These are phyloP conservation scores for Parauchenoglanis ngamensis DNA, from an alignment of 2,797 vertebrate species.

Conservation along the genomic window DNA sequence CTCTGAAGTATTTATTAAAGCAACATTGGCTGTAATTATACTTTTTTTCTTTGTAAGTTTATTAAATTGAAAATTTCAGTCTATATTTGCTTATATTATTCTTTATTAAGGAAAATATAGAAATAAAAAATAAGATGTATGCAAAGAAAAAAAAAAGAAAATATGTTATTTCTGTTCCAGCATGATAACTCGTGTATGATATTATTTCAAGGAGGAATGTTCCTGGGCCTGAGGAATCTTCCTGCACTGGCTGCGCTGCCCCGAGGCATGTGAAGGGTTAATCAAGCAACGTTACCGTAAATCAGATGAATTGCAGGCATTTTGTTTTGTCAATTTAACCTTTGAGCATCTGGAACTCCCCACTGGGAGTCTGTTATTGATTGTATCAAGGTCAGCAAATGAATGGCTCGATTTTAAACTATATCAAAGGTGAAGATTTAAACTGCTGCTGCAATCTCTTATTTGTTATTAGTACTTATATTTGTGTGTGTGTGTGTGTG, in stretches of 20 bases:
- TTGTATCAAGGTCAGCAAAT: background rate
- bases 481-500: no score
- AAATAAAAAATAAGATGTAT: background rate
- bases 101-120: no score
- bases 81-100: background rate
- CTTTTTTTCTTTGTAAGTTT: background rate
- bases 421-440: background rate
- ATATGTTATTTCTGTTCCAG: background rate
- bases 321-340: conserved; percentile 44
- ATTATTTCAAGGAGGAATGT: background rate
- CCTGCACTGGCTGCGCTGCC: background rate
- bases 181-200: background rate
- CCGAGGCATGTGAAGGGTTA: background rate
- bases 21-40: background rate
- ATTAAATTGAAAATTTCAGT: background rate
- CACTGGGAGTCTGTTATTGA: background rate
- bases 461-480: no score
- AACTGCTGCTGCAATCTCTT: background rate
- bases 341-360: conserved; percentile 35
- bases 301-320: background rate
- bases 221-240: background rate
- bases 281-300: conserved; percentile 26
- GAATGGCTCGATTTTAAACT: background rate
- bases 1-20: background rate
- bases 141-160: no score